Base-by-base conservation (phyloP, 1,140 invertebrate species). In the Anadara kagoshimensis region DNA sequence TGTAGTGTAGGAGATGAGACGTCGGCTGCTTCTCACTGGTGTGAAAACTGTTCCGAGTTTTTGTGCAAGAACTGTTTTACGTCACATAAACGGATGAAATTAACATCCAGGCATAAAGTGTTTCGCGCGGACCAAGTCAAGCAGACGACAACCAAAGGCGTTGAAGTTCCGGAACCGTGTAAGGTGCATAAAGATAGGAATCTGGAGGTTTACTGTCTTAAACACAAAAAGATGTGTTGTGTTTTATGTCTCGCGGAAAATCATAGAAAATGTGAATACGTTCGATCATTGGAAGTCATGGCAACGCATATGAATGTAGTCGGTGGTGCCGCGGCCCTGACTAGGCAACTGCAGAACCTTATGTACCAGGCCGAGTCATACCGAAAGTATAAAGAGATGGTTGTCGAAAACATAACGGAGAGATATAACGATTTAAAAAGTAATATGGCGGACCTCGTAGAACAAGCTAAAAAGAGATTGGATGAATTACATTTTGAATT, bases 211-310 rank as follows among this genome's bases (percentile, higher is more conserved):
- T 70, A 54, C 26, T 70, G 68, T 29, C 22, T 54, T 44, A 58
- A 70, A 24, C 58, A 70, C 44, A 49, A 43, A 29, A 16, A 41
- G n/a, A 20, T 59, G 10, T 70, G 68, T 54, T 70, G 59, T 63
- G 29, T 58, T 10, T 51, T 53, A 47, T 69, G 67, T 43, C n/a
- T 59, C 12, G 47, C 67, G 8, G 29, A 45, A 5, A 24, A 61
- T 12, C 67, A 69, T n/a, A 11, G 57, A 11, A 69, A 61, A 61
- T 69, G 67, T 22, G 57, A 69, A 4, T 18, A 49, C n/a, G 58
- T 69, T 0, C 24, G 22, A 12, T 59, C 45, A 1, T 16, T 69
- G 24, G 68, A 63, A 51, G 58, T 63, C 11, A 47, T 47, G 7
- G 59, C 68, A 11, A 29, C 29, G 7, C 29, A 36, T 36, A 36